Conservation (phyloP, 1,140 invertebrate species). For the Drosophila tani region DNA sequence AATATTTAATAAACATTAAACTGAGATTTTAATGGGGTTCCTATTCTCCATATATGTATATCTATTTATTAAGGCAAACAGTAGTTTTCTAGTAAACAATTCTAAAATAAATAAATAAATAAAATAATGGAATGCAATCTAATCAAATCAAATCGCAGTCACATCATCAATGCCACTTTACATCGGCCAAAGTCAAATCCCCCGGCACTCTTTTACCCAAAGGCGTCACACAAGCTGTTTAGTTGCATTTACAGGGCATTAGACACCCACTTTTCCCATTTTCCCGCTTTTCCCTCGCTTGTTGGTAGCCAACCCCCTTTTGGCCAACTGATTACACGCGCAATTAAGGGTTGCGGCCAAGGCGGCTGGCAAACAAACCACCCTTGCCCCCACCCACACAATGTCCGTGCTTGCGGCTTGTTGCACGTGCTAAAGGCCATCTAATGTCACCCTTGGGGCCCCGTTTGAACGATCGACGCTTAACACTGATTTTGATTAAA, state of each 20-base stretch:
- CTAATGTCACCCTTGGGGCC: conserved; percentile 72
- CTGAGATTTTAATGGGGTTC: no score
- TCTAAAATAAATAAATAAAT: no score
- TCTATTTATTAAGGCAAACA: no score
- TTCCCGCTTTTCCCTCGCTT: neutral
- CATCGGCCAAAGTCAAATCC: conserved; percentile 18
- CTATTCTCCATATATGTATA: no score
- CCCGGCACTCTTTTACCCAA: conserved; percentile 12
- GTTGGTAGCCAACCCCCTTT: conserved; percentile 26
- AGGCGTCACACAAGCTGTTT: conserved; percentile 59
- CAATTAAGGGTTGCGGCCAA: conserved; percentile 76
- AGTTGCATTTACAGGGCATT: conserved; percentile 73
- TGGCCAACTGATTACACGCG: conserved; percentile 66
- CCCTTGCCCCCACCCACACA: conserved; percentile 21
- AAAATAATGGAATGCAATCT: conserved; percentile 56
- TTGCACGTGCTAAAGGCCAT: conserved; percentile 67
- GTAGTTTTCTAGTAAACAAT: no score
- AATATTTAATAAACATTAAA: no score
- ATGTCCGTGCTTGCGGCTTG: conserved; percentile 62
- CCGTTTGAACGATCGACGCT: conserved; percentile 53
- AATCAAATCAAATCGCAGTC: conserved; percentile 67
- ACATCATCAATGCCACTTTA: conserved; percentile 64
- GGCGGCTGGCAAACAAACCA: conserved; percentile 35
- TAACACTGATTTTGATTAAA: conserved; percentile 76
- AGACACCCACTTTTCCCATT: conserved; percentile 14